Evolutionary conservation across 2,113 vertebrate genomes (phyloP).

Genomic region (Equus przewalskii): DNA sequence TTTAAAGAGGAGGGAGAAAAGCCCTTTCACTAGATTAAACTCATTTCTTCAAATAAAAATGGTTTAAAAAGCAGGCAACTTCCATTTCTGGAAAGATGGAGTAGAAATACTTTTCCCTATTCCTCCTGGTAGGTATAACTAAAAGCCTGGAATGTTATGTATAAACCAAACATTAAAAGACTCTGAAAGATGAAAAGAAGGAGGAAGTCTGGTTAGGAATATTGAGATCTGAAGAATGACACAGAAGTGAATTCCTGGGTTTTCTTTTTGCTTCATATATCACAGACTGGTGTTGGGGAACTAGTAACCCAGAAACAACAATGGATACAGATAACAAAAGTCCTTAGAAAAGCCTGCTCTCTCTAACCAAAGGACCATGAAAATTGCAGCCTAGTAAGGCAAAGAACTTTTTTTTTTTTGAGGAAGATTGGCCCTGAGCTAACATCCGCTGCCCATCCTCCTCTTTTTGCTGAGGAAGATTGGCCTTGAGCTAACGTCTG

Average conservation of each 20-base stretch:
- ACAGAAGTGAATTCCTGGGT: neutral
- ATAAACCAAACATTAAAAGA: constrained; percentile 37
- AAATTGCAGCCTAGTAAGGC: neutral
- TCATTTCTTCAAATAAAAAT: constrained; percentile 51
- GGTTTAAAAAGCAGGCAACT: neutral
- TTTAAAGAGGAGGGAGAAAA: constrained; percentile 1
- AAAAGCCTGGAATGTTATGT: neutral
- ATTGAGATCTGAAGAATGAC: neutral
- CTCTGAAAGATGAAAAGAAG: neutral
- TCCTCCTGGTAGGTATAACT: neutral
- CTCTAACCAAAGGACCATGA: neutral
- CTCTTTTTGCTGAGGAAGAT: no score
- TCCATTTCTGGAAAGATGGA: constrained; percentile 33
- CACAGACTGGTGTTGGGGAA: neutral
- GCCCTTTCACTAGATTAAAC: neutral
- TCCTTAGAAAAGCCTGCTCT: neutral
- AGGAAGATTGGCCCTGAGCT: no score
- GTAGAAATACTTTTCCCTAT: neutral
- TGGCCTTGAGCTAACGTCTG: no score
- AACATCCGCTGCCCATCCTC: no score
- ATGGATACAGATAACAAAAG: neutral
- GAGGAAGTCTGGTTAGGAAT: neutral
- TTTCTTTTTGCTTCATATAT: constrained; percentile 41
- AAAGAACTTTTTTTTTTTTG: neutral
- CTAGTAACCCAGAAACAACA: neutral